phyloP scores from a whole-genome alignment of 2,113 vertebrate species.

The Seriola dumerili region DNA sequence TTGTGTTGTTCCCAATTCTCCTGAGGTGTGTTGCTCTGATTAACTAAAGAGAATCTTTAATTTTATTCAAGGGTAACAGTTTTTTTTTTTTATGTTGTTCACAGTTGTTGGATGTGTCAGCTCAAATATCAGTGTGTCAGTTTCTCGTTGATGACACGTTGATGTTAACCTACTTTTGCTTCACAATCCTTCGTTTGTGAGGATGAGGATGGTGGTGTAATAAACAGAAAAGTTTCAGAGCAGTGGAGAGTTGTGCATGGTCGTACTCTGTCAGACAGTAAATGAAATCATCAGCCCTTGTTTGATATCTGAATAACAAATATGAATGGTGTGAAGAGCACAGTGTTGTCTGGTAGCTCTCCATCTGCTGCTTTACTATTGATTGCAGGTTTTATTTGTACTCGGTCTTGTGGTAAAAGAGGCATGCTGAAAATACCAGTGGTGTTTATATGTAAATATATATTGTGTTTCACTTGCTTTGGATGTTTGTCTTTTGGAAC shows the following conservation, averaged over 20 bases:
- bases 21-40: constrained; percentile 46
- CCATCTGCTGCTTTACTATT: constrained; percentile 37
- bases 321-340: constrained; percentile 40
- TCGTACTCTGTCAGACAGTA: constrained; percentile 17
- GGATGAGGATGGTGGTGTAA: constrained; percentile 6
- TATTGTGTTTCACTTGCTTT: constrained; percentile 56
- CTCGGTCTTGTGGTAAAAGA: constrained; percentile 43
- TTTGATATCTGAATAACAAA: constrained; percentile 43
- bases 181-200: neutral
- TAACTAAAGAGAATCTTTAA: constrained; percentile 10
- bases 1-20: constrained; percentile 38
- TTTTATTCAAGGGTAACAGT: constrained; percentile 10
- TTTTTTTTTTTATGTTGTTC: constrained; percentile 21
- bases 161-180: constrained; percentile 29
- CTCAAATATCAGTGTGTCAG: constrained; percentile 41
- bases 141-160: constrained; percentile 36
- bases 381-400: constrained; percentile 45
- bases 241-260: constrained; percentile 33
- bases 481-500: constrained; percentile 63
- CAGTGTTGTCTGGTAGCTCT: constrained; percentile 45
- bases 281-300: constrained; percentile 25
- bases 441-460: constrained; percentile 75
- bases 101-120: constrained; percentile 45
- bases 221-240: constrained; percentile 3
- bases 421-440: constrained; percentile 62